Evolutionary conservation across 2,888 invertebrate species (phyloP).

Genomic region (Slavum lentiscoides): DNA sequence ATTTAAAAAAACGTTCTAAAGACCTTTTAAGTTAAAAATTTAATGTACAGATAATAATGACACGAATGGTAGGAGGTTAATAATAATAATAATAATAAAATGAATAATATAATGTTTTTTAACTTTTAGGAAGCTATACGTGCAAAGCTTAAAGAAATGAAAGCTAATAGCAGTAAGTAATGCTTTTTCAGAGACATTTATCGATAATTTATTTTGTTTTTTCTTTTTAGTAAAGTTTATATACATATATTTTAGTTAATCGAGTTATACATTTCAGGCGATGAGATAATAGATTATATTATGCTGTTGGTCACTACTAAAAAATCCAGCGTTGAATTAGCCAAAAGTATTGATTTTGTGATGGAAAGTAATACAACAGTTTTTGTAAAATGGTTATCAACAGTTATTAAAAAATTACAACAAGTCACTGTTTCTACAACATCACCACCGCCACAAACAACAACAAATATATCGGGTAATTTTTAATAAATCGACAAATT

Average conservation of each 20-base stretch:
- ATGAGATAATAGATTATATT: slow-evolving; percentile 47
- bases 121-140: slow-evolving; percentile 45
- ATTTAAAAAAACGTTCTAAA: no score
- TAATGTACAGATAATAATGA: background rate
- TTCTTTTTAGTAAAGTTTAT: background rate
- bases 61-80: no score
- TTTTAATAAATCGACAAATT: background rate
- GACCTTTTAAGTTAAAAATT: background rate
- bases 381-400: slow-evolving; percentile 45
- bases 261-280: slow-evolving; percentile 21
- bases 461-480: slow-evolving; percentile 9
- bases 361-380: slow-evolving; percentile 41
- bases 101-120: background rate
- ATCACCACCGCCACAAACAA: background rate
- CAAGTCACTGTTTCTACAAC: slow-evolving; percentile 29
- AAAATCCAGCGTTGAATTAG: slow-evolving; percentile 28
- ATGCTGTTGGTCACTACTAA: slow-evolving; percentile 42
- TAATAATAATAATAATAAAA: no score
- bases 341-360: slow-evolving; percentile 38
- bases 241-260: background rate
- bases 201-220: background rate
- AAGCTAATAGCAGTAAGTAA: slow-evolving; percentile 45
- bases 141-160: slow-evolving; percentile 41
- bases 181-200: background rate
- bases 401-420: slow-evolving; percentile 45